Percentiles rank a stretch among this genome's conserved stretches.
These are phyloP conservation scores for Megathymus violae DNA, from an alignment of 1,140 invertebrate genomes.

Conservation along the genomic window DNA sequence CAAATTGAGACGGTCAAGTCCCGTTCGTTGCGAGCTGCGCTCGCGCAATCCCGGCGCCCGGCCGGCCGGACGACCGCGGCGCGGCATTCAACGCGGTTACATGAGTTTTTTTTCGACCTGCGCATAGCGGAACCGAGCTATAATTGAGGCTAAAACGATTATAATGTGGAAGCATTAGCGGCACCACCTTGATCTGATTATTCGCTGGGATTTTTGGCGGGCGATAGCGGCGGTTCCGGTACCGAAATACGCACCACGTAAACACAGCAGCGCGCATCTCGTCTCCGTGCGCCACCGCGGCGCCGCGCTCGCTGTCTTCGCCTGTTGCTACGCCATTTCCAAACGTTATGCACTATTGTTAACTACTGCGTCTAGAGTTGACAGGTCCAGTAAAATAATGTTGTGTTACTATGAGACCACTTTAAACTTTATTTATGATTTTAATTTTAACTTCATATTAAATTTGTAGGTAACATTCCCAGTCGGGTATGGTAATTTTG, in stretches of 20 bases:
- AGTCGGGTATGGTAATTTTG: no score
- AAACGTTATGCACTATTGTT: conserved; percentile 21
- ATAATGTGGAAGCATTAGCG: conserved; percentile 50
- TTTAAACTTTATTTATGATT: no score
- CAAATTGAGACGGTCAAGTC: conserved; percentile 2
- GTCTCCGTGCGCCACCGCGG: conserved; percentile 31
- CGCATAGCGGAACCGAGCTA: conserved; percentile 38
- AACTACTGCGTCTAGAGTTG: no score
- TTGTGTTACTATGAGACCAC: no score
- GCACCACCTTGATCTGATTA: conserved; percentile 72
- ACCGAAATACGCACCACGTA: conserved; percentile 72
- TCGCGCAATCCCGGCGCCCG: no score
- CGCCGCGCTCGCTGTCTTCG: no score
- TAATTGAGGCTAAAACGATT: conserved; percentile 49
- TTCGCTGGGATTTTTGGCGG: conserved; percentile 66
- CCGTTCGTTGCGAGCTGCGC: background rate
- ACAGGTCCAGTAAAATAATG: no score
- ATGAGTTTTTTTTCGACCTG: conserved; percentile 18
- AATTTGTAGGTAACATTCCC: no score
- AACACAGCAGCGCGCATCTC: conserved; percentile 47
- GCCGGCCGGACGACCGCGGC: no score
- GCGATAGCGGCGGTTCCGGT: conserved; percentile 68
- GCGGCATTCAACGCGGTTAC: no score
- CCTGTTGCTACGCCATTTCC: conserved; percentile 30
- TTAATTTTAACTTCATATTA: no score